Evolutionary conservation across 2,797 vertebrate genomes (phyloP), one percentile per base, ranked within the genome.

Genomic region (Bovichtus variegatus): DNA sequence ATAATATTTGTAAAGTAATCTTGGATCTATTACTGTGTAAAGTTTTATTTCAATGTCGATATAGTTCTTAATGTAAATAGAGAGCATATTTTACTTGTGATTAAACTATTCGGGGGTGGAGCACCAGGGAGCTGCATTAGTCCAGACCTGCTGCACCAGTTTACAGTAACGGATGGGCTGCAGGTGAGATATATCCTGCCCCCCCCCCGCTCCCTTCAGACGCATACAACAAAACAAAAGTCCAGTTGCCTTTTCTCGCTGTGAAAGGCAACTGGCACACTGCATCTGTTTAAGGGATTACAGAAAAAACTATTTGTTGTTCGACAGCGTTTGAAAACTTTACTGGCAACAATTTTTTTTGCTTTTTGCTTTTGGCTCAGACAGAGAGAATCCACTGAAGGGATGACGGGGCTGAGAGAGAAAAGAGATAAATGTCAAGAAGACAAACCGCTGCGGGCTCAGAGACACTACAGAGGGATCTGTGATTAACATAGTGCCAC

Each of bases 371-470:
- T 27, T 27, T 27, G 27, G 27, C 27, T 27, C 27, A 27, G 27
- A 27, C 27, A 27, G 27, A 60, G 34, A 27, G 40, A n/a, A 40
- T 21, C 68, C 46, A 47, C 29, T 29, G 8, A 18, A 62, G 70
- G 38, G 21, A 60, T n/a, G 34, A 18, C 6, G 0, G 25, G 11
- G 34, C 36, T 29, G 40, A 53, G 57, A 25, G 47, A 71, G 25
- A 64, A 41, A 7, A 43, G 40, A 25, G 27, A 9, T 65, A 43
- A 53, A 60, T 50, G 78, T 72, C 78, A 85, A 75, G 15, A 64
- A 76, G 62, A 78, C 58, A 65, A 81, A 81, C 31, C 38, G 40
- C 25, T 36, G 53, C 34, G 9, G 2, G 6, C 25, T 72, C 23
- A 25, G 50, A 23, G 50, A 23, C 50, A 66, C 34, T 9, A 13